Percentiles rank a stretch among this genome's conserved stretches.
Conservation (phyloP, 2,888 invertebrate genomes). For the Trissoscelio sp. region DNA sequence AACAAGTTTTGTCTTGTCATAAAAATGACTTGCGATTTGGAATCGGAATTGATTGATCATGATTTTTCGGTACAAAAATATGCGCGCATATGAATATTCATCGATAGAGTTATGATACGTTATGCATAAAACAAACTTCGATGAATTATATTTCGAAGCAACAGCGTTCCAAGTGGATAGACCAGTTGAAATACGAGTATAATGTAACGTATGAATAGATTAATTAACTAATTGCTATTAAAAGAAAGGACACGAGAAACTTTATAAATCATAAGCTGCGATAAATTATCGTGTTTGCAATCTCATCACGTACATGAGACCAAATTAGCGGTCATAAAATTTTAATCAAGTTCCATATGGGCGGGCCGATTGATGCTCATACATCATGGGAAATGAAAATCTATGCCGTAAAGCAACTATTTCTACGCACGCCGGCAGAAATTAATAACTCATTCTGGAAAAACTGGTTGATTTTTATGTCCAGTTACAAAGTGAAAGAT, state of each 20-base stretch:
- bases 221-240: conserved; percentile 66
- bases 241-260: conserved; percentile 58
- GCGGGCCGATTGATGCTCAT: conserved; percentile 66
- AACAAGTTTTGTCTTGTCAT: no score
- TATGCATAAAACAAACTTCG: conserved; percentile 53
- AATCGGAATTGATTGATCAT: background rate
- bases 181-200: conserved; percentile 46
- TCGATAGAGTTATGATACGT: conserved; percentile 24
- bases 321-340: conserved; percentile 75
- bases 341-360: conserved; percentile 69
- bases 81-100: conserved; percentile 45
- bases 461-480: conserved; percentile 30
- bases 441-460: conserved; percentile 41
- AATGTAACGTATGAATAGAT: conserved; percentile 64
- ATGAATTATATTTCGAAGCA: conserved; percentile 38
- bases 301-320: conserved; percentile 72
- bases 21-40: no score
- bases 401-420: conserved; percentile 36
- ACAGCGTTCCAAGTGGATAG: conserved; percentile 41
- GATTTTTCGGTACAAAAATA: conserved; percentile 2
- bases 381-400: conserved; percentile 67
- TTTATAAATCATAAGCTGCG: conserved; percentile 58
- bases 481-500: conserved; percentile 11
- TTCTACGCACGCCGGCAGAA: conserved; percentile 4
- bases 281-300: conserved; percentile 67